Percentiles rank a stretch among this genome's conserved stretches.
phyloP scores from a whole-genome alignment of 2,888 invertebrate species.

The Himalopsyche anomala region DNA sequence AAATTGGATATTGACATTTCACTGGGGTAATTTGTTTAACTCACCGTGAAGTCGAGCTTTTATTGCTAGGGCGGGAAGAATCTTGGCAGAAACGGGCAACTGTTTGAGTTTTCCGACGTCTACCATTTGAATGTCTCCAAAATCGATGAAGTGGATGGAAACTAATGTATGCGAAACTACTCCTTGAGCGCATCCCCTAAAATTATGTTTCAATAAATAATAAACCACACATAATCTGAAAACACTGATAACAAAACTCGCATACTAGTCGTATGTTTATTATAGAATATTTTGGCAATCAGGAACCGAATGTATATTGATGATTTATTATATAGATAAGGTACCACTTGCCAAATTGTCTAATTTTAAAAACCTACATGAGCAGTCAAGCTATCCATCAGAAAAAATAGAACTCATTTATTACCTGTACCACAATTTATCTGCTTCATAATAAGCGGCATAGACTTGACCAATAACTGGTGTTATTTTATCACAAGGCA shows the following conservation, averaged over 20 bases:
- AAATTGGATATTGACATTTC: too few relatives aligned
- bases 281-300: too few relatives aligned
- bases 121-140: conserved; percentile 77
- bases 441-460: conserved; percentile 81
- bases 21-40: conserved; percentile 52
- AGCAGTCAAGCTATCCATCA: neutral
- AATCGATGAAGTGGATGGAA: conserved; percentile 80
- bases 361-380: too few relatives aligned
- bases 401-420: conserved; percentile 58
- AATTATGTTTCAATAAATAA: conserved; percentile 49
- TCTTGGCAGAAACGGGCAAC: conserved; percentile 76
- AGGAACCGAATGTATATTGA: too few relatives aligned
- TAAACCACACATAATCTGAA: neutral
- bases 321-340: too few relatives aligned
- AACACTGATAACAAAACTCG: too few relatives aligned
- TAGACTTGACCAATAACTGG: conserved; percentile 81
- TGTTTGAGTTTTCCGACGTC: conserved; percentile 68
- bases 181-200: conserved; percentile 75
- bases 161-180: conserved; percentile 75
- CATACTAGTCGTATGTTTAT: too few relatives aligned
- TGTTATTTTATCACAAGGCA: conserved; percentile 68
- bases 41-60: conserved; percentile 80
- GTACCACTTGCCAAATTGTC: too few relatives aligned
- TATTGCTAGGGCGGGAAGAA: conserved; percentile 81
- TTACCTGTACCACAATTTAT: conserved; percentile 86